A percentile compares a stretch with the other conserved stretches of the same genome.
These are phyloP conservation scores for Todiramphus saurophagus DNA, from an alignment of 2,113 vertebrate species.

Conservation along the genomic window DNA sequence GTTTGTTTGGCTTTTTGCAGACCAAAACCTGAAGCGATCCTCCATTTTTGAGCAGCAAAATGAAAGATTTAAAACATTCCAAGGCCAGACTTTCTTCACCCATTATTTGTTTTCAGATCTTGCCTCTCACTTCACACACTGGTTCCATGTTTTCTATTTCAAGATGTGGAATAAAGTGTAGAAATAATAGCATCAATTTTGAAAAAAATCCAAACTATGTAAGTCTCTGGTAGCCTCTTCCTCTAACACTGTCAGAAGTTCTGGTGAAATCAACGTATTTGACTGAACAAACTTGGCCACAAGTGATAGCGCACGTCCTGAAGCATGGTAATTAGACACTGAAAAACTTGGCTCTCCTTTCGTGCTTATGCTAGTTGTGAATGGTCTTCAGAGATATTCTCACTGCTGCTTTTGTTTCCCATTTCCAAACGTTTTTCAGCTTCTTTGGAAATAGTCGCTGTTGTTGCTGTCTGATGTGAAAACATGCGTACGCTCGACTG, in stretches of 20 bases:
- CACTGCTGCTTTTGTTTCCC: constrained; percentile 4
- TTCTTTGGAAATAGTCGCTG: constrained; percentile 37
- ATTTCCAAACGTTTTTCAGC: constrained; percentile 23
- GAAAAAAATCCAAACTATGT: constrained; percentile 50
- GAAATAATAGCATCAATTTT: constrained; percentile 64
- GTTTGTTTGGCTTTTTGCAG: constrained; percentile 62
- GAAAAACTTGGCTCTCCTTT: constrained; percentile 68
- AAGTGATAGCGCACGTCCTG: constrained; percentile 54
- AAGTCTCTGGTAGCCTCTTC: constrained; percentile 64
- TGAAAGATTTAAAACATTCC: constrained; percentile 67
- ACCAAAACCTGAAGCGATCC: constrained; percentile 64
- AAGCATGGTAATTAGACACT: constrained; percentile 53
- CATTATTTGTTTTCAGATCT: constrained; percentile 55
- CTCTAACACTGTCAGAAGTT: constrained; percentile 58
- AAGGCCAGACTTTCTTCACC: constrained; percentile 57
- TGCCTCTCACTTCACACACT: constrained; percentile 35
- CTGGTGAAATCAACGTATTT: constrained; percentile 47
- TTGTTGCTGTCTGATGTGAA: constrained; percentile 32
- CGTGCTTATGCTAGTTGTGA: background rate
- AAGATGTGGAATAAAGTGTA: constrained; percentile 63
- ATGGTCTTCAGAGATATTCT: constrained; percentile 54
- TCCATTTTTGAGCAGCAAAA: constrained; percentile 71
- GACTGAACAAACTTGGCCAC: constrained; percentile 62
- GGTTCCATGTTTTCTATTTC: constrained; percentile 58
- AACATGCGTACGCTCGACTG: background rate